phyloP scores from a whole-genome alignment of 2,113 vertebrate genomes.

The Chaetorhynchus papuensis region DNA sequence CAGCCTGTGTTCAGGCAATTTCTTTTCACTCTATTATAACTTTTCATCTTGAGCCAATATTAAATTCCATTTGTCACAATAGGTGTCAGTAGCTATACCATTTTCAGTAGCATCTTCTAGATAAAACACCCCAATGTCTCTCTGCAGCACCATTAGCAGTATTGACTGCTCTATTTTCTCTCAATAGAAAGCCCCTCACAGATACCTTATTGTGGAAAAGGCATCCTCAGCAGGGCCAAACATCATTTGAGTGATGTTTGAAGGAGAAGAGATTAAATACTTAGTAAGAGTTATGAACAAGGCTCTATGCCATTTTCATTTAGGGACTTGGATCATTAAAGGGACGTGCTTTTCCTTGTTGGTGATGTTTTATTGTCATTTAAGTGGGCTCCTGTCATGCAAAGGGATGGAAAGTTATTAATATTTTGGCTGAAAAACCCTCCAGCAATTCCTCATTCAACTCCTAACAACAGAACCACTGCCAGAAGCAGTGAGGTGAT shows the following conservation, averaged over 20 bases:
- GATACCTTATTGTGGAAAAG: background rate
- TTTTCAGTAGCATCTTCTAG: constrained; percentile 37
- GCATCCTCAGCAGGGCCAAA: constrained; percentile 5
- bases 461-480: background rate
- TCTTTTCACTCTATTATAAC: constrained; percentile 44
- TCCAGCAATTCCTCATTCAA: background rate
- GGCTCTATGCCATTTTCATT: constrained; percentile 38
- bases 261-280: constrained; percentile 45
- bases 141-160: constrained; percentile 48
- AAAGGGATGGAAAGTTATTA: constrained; percentile 5
- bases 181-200: constrained; percentile 8
- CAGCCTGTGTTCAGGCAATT: constrained; percentile 19
- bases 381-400: background rate
- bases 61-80: constrained; percentile 58
- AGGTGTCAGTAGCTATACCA: constrained; percentile 44
- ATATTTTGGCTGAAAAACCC: background rate
- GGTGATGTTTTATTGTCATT: constrained; percentile 6
- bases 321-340: background rate
- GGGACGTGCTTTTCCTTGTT: background rate
- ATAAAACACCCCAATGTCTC: constrained; percentile 38
- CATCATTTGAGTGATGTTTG: background rate
- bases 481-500: background rate
- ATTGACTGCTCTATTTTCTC: constrained; percentile 55
- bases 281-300: constrained; percentile 11
- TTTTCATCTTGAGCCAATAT: constrained; percentile 43